Base-by-base conservation (phyloP, 2,797 vertebrate genomes). In the Enteromius fasciolatus region DNA sequence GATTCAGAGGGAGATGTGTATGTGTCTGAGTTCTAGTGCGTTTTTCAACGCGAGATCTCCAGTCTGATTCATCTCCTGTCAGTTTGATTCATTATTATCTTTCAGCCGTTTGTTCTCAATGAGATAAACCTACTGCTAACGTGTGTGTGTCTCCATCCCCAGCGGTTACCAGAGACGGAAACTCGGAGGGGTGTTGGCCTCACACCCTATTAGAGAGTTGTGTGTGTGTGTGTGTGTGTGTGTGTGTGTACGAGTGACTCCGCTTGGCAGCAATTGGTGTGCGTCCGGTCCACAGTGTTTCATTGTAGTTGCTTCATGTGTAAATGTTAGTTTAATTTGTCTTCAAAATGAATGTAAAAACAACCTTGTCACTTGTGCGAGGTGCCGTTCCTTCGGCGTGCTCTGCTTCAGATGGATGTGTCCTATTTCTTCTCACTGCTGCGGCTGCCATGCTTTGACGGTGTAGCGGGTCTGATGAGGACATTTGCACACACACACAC, bases 151-250 rank as follows among this genome's bases (percentile, higher is more conserved):
- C 23, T 68, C 18, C 12, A 33, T 33, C 20, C 66, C 46, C 61
- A 36, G 50, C 3, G 33, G 77, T 70, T 78, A 87, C 52, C 70
- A 14, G 80, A 83, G 72, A 85, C 50, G 7, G 46, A 33, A 44
- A 33, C 70, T 77, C 87, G 14, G 66, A 80, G 76, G 44, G 2
- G 78, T 87, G 84, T 88, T 72, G 25, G 84, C 85, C 70, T 78
- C 70, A 91, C 86, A 79, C 86, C 82, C 70, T 57, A 81, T 90
- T 25, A 33, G 28, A 70, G 36, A 2, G 89, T 87, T 91, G 64
- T 48, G 3, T 90, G 87, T 90, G 75, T 90, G 50, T 54, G 52
- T 63, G 54, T 85, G 59, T 48, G 3, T 90, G 87, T 90, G 75
- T 90, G 50, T 54, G 52, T 63, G 54, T 85, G 59, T n/a, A 90